A percentile compares a stretch with the other conserved stretches of the same genome.
These are phyloP conservation scores for Panagrolaimus sp. DNA, from an alignment of 1,140 invertebrate genomes.

Conservation along the genomic window DNA sequence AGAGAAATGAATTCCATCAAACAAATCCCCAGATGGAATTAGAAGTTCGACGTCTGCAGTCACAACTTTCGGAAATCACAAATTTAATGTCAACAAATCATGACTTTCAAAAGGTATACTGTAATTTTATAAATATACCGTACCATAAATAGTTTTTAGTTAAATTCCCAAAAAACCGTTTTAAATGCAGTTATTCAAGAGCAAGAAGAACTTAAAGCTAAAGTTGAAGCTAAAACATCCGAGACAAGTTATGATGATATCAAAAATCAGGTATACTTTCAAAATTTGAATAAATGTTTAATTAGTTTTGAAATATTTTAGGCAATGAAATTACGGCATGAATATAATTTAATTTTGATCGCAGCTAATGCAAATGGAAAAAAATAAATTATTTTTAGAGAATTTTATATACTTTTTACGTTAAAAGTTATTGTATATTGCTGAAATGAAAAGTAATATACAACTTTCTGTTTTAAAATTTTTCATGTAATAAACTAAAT, in stretches of 20 bases:
- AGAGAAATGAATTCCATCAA: neutral
- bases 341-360: neutral
- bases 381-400: no score
- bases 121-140: neutral
- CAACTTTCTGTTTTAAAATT: no score
- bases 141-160: neutral
- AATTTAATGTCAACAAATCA: neutral
- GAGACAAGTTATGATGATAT: constrained; percentile 6
- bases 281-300: neutral
- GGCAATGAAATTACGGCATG: neutral
- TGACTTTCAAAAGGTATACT: constrained; percentile 11
- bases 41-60: neutral
- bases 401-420: no score
- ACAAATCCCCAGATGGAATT: neutral
- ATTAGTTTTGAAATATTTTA: neutral
- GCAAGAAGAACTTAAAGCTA: neutral
- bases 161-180: neutral
- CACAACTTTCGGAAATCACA: neutral
- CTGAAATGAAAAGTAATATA: no score
- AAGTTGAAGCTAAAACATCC: neutral
- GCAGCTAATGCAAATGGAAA: no score
- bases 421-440: no score
- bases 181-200: neutral
- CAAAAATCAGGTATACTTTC: neutral
- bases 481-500: no score